These are phyloP conservation scores for Panagrolaimus sp. DNA, from an alignment of 1,140 invertebrate genomes.

Conservation along the genomic window DNA sequence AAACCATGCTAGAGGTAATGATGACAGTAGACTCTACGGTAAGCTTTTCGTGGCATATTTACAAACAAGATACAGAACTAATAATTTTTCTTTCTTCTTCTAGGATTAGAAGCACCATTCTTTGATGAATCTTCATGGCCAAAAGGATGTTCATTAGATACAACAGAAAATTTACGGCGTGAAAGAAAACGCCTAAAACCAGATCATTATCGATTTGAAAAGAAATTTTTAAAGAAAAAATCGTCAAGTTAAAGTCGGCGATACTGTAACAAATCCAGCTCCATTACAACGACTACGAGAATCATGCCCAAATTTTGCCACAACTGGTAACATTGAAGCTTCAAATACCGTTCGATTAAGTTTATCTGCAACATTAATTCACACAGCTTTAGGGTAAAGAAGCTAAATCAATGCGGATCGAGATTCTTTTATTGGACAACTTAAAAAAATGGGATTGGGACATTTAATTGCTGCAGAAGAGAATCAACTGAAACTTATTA, in stretches of 20 bases:
- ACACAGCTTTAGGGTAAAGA: constrained; percentile 68
- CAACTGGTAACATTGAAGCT: constrained; percentile 35
- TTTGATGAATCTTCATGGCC: constrained; percentile 64
- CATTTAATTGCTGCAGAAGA: constrained; percentile 62
- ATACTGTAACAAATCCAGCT: neutral
- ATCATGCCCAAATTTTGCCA: constrained; percentile 20
- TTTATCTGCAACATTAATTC: constrained; percentile 66
- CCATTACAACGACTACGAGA: constrained; percentile 35
- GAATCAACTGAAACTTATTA: constrained; percentile 62
- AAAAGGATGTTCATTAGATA: constrained; percentile 69
- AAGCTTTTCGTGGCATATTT: no score
- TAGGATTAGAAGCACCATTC: constrained; percentile 34
- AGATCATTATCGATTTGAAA: constrained; percentile 69
- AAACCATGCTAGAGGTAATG: no score
- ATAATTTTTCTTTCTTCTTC: no score
- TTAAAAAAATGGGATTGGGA: constrained; percentile 64
- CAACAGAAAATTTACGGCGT: constrained; percentile 77
- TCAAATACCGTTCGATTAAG: constrained; percentile 63
- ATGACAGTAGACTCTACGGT: no score
- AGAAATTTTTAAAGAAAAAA: constrained; percentile 8
- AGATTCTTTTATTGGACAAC: constrained; percentile 63
- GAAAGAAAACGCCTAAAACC: constrained; percentile 72
- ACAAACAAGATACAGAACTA: no score
- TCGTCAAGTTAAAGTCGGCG: neutral
- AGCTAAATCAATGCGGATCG: constrained; percentile 71